Percentiles rank a stretch among this genome's conserved stretches.
Evolutionary conservation across 2,888 invertebrate species (phyloP).

Genomic region (Agriotes lineatus): DNA sequence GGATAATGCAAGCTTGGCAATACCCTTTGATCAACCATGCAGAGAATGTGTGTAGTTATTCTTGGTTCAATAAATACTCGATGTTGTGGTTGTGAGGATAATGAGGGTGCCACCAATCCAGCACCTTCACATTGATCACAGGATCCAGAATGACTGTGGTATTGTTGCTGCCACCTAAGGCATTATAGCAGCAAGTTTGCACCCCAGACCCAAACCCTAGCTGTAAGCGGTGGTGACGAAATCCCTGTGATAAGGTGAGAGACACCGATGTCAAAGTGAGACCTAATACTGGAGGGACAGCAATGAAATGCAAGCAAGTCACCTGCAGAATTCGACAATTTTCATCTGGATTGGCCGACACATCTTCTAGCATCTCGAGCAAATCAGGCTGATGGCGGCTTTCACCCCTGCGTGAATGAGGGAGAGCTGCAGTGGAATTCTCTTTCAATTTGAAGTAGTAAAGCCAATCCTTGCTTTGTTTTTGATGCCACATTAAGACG

Average conservation of each 20-base stretch:
- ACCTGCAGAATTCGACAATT: slow-evolving; percentile 73
- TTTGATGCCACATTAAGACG: slow-evolving; percentile 70
- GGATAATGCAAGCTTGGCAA: slow-evolving; percentile 9
- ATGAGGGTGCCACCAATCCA: slow-evolving; percentile 78
- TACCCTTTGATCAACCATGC: slow-evolving; percentile 24
- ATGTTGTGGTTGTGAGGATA: slow-evolving; percentile 66
- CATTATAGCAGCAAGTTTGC: slow-evolving; percentile 10
- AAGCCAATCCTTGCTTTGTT: slow-evolving; percentile 66
- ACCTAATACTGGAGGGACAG: slow-evolving; percentile 72
- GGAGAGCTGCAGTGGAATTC: slow-evolving; percentile 51
- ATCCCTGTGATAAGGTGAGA: slow-evolving; percentile 69
- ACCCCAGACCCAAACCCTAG: slow-evolving; percentile 69
- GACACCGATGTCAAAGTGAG: slow-evolving; percentile 71
- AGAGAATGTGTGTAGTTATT: slow-evolving; percentile 43
- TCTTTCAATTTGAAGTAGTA: slow-evolving; percentile 74
- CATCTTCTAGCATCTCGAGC: slow-evolving; percentile 69
- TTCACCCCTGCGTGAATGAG: slow-evolving; percentile 53
- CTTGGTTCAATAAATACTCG: slow-evolving; percentile 55
- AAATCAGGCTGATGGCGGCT: slow-evolving; percentile 61
- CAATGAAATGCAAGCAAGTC: slow-evolving; percentile 69
- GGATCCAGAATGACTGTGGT: slow-evolving; percentile 67
- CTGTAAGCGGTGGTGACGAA: slow-evolving; percentile 68
- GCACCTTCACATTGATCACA: slow-evolving; percentile 68
- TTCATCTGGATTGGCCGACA: slow-evolving; percentile 73
- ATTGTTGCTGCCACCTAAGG: slow-evolving; percentile 59